Base-by-base conservation (phyloP, 2,888 invertebrate species). In the Polydrusus tereticollis region DNA sequence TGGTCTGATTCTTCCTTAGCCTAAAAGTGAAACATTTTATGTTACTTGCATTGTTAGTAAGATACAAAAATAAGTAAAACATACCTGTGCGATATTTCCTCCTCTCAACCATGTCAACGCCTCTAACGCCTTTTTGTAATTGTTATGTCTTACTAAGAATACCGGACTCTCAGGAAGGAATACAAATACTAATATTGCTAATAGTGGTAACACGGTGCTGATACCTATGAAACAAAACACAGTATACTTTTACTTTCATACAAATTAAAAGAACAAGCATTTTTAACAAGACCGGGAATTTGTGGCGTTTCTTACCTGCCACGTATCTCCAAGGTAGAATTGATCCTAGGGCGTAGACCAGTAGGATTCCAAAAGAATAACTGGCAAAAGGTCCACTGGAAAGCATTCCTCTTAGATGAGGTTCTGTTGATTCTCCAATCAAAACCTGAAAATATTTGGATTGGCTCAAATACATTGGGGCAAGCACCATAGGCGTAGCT, bases 101-200 rank as follows among this genome's bases (percentile, higher is more conserved):
- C 85, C 85, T 74, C 84, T 76, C 26, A 86, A 74, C 85, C 85
- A 85, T 18, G 76, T 72, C 21, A 84, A 69, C 1, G 83, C 79
- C 58, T 79, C 85, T 50, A 83, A 85, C 0, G 90, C 90, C 12
- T 86, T 84, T n/a, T 87, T 85, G 0, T 85, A 81, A 67, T 88
- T 87, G 0, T 89, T 90, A 55, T 89, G 87, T 18, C 91, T 86
- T 1, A 92, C 88, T 62, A 94, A 85, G 93, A 93, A 94, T 0
- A 90, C 90, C 0, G 94, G 94, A 78, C 92, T 92, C 82, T 94
- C 94, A 0, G 93, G 93, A 36, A 93, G 88, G 73, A 90, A 86
- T 68, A 86, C 88, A 64, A 93, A 86, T n/a, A 90, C 88, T 0
- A 89, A 69, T 43, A 90, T 87, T 0, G 92, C 88, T 23, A 90